Evolutionary conservation across 2,113 vertebrate species (phyloP), one percentile per base, ranked within the genome.

Genomic region (Mormyrus lacerda): DNA sequence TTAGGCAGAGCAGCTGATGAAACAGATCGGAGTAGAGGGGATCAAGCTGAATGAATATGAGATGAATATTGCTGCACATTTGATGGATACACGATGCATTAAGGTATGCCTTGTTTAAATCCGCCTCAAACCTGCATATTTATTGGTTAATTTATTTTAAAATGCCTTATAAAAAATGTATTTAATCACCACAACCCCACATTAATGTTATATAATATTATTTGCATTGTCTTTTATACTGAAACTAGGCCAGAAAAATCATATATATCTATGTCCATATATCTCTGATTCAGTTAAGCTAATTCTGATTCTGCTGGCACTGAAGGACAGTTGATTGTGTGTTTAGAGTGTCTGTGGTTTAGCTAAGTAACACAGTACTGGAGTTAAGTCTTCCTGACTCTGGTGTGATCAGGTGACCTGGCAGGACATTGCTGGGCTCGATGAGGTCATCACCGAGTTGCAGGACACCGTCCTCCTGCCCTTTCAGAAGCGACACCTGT

Each of bases 381-480:
- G 8, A 7, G 24, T 19, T 86, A 47, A 50, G 19, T 84, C 82
- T 24, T 48, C 50, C 47, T 13, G 8, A n/a, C 8, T 84, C 84
- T 83, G 2, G 21, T n/a, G n/a, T 87, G 83, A 17, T 24, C 87
- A 96, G 96, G 95, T 96, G 76, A 92, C 95, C 31, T 96, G 96
- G 96, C 93, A 92, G 91, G 95, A 96, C 73, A 94, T 96, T n/a
- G 96, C 96, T 4, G 96, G 96, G 89, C 93, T 96, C 88, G 95
- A 96, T 92, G 95, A 96, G 61, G 89, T 96, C 7, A 95, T 96
- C 84, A 93, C 92, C 39, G 95, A 97, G 61, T 92, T 97, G 88
- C 95, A 95, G 27, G 96, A 97, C 90, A 95, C 95, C 0, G 96
- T 97, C 27, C 96, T 97, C 88, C 91, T 97, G 45, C 96, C 96